Percentiles rank a stretch among this genome's conserved stretches.
Evolutionary conservation across 2,113 vertebrate species (phyloP).

Genomic region (Centropristis striata): DNA sequence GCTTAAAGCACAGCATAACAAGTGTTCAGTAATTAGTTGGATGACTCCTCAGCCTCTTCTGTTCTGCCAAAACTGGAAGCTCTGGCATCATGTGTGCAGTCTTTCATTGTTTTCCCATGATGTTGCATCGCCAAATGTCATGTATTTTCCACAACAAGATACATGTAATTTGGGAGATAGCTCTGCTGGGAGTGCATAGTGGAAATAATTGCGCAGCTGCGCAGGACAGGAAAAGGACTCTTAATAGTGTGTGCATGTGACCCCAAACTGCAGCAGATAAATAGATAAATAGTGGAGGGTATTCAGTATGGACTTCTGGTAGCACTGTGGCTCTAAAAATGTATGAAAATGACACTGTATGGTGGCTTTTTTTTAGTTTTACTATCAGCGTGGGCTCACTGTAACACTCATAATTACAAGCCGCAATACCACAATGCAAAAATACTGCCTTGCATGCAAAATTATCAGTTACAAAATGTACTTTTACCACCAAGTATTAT

Average conservation of each 20-base stretch:
- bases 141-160: conserved; percentile 74
- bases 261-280: conserved; percentile 50
- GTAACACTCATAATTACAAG: not conserved
- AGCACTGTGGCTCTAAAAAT: not conserved
- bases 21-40: conserved; percentile 67
- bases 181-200: conserved; percentile 61
- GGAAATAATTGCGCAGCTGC: conserved; percentile 79
- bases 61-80: conserved; percentile 62
- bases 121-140: conserved; percentile 67
- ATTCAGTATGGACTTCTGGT: conserved; percentile 25
- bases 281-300: conserved; percentile 41
- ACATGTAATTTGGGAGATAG: conserved; percentile 74
- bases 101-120: conserved; percentile 65
- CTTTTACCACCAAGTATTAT: not conserved
- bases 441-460: not conserved
- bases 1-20: conserved; percentile 51
- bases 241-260: conserved; percentile 46
- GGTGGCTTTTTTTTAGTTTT: not conserved
- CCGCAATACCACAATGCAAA: too few relatives aligned
- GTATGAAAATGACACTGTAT: not conserved
- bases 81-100: conserved; percentile 43
- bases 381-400: not conserved
- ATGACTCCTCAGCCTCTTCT: conserved; percentile 61
- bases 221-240: conserved; percentile 62
- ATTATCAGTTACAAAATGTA: not conserved